Percentiles rank a stretch among this genome's conserved stretches.
Evolutionary conservation across 2,113 vertebrate genomes (phyloP).

Genomic region (Bothrops jararaca): DNA sequence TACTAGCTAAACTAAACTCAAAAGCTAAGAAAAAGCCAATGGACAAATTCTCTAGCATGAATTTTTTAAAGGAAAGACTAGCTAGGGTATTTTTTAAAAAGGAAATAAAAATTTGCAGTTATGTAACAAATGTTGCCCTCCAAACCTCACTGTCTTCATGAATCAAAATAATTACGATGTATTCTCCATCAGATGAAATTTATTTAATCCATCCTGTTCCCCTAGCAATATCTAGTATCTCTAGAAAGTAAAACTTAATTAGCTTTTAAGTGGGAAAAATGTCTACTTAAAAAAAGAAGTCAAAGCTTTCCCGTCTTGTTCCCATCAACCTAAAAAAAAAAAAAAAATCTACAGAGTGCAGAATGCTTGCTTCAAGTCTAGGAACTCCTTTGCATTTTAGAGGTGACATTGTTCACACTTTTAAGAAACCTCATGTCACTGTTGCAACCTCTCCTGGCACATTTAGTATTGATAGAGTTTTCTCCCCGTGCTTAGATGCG

Average conservation of each 20-base stretch:
- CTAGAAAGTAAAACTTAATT: neutral
- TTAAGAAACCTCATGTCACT: neutral
- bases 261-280: neutral
- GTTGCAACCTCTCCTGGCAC: neutral
- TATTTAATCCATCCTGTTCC: neutral
- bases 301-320: neutral
- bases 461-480: neutral
- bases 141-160: neutral
- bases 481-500: neutral
- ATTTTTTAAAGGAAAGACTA: slow-evolving; percentile 13
- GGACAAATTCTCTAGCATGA: slow-evolving; percentile 22
- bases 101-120: neutral
- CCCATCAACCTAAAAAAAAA: neutral
- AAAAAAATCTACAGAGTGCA: neutral
- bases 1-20: slow-evolving; percentile 39
- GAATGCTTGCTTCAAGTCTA: neutral
- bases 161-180: slow-evolving; percentile 14
- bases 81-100: neutral
- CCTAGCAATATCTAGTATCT: neutral
- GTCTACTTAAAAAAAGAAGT: neutral
- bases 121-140: neutral
- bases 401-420: neutral
- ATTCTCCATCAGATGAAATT: neutral
- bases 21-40: slow-evolving; percentile 43
- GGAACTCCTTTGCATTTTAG: neutral